These are phyloP conservation scores for Nematopogon swammerdamellus DNA, from an alignment of 2,888 invertebrate species.

Conservation along the genomic window DNA sequence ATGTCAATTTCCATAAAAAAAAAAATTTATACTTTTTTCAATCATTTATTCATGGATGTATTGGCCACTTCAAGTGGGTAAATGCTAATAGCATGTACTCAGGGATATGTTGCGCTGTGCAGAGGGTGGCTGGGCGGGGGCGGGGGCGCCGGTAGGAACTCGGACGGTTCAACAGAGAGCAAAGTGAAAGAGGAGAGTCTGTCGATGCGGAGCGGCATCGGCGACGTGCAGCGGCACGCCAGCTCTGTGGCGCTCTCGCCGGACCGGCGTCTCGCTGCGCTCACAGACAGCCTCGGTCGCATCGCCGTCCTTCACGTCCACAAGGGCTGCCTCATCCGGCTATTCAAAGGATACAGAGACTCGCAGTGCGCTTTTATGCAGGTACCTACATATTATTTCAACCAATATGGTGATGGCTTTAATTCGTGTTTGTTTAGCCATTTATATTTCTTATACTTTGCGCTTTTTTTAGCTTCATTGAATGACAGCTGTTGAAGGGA, in stretches of 20 bases:
- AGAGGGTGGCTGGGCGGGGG: conserved; percentile 40
- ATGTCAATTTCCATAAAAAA: no score
- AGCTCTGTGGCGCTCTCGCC: conserved; percentile 75
- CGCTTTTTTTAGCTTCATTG: no score
- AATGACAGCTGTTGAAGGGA: no score
- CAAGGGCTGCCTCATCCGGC: conserved; percentile 73
- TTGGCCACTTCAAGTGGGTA: no score
- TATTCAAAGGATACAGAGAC: conserved; percentile 96
- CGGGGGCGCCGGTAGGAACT: conserved; percentile 29
- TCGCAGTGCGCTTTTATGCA: conserved; percentile 94
- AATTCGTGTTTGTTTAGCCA: no score
- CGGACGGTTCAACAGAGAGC: conserved; percentile 30
- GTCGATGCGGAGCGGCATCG: conserved; percentile 75
- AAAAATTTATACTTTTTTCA: no score
- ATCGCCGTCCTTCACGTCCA: conserved; percentile 82
- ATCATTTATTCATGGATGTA: no score
- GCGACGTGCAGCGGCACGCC: conserved; percentile 76
- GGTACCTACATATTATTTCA: no score
- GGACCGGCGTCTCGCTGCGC: conserved; percentile 72
- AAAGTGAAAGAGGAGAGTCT: conserved; percentile 68
- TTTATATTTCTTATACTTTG: no score
- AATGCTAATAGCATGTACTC: no score
- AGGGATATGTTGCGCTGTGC: no score
- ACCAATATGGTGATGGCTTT: no score
- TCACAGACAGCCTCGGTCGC: conserved; percentile 84